Base-by-base conservation (phyloP, 2,113 vertebrate genomes). In the Symphodus melops region DNA sequence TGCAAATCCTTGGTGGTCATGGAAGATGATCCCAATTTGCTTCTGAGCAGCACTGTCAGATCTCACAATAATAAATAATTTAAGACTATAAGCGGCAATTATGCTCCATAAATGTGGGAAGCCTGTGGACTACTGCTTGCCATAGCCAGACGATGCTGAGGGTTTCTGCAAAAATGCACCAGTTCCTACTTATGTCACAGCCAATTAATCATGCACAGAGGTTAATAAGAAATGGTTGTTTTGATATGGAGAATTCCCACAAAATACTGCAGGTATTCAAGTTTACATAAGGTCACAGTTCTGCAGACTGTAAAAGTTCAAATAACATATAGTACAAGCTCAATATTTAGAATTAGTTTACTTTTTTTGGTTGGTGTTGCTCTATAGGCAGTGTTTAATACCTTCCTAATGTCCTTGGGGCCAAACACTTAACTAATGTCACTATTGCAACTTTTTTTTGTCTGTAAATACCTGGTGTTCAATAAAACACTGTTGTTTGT, bases 21-120 rank as follows among this genome's bases (percentile, higher is more conserved):
- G 93, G 93, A 93, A 94, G 92, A 95, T 95, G 94, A 94, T 94
- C 93, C 93, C 94, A 94, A 94, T 95, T 94, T 94, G 92, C 94
- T 94, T 93, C 94, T 93, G 91, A 94, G 92, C 91, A 93, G 88
- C 86, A 83, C 92, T 93, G 92, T 94, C 93, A 94, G 92, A 94
- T 94, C 92, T 94, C 87, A 93, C 92, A 94, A 94, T 94, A 95
- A 94, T 94, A 94, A 95, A 94, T 94, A 92, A 94, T 93, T 92
- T 91, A 94, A 93, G 92, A 93, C 92, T 93, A 93, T 93, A 94
- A 94, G 93, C 92, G 86, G 82, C 91, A 94, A 93, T 94, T 95
- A 93, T 92, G 91, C 92, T 94, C 72, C 79, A 93, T 94, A 94
- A 93, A 94, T 94, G 93, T 90, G 88, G 88, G 91, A 88, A 93